These are phyloP conservation scores for Callyntrura sp. DNA, from an alignment of 2,888 invertebrate species.

Conservation along the genomic window DNA sequence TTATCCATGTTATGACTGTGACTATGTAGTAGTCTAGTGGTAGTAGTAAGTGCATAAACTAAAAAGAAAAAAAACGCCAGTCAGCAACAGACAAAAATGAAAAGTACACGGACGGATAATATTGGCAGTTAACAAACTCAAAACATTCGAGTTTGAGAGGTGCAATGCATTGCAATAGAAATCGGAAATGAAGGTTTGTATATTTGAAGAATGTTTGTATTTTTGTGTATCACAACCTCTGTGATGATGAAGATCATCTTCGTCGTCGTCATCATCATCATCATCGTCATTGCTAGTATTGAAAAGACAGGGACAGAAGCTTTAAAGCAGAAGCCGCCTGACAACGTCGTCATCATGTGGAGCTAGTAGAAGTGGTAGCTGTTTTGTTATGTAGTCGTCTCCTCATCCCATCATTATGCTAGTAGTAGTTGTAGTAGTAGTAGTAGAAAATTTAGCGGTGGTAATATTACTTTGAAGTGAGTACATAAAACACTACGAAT, in stretches of 20 bases:
- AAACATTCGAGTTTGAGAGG: slow-evolving; percentile 12
- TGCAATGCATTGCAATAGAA: slow-evolving; percentile 42
- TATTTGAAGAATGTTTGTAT: background rate
- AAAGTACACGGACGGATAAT: slow-evolving; percentile 64
- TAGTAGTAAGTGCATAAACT: slow-evolving; percentile 59
- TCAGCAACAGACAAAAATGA: slow-evolving; percentile 66
- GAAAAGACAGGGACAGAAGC: slow-evolving; percentile 29
- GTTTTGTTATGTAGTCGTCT: slow-evolving; percentile 49
- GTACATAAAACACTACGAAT: slow-evolving; percentile 75
- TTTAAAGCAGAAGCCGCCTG: slow-evolving; percentile 73
- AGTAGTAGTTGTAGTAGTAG: slow-evolving; percentile 21
- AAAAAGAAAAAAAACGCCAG: slow-evolving; percentile 47
- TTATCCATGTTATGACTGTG: slow-evolving; percentile 39
- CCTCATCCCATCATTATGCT: slow-evolving; percentile 5
- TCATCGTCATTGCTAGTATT: slow-evolving; percentile 3
- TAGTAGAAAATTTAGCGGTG: slow-evolving; percentile 69
- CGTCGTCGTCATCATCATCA: slow-evolving; percentile 15
- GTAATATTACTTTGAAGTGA: slow-evolving; percentile 76
- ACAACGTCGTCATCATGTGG: slow-evolving; percentile 25
- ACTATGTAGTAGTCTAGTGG: background rate
- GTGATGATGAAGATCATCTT: slow-evolving; percentile 49
- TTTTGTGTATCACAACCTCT: slow-evolving; percentile 1
- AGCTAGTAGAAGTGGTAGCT: slow-evolving; percentile 21
- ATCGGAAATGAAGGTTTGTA: slow-evolving; percentile 41
- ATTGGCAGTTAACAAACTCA: slow-evolving; percentile 49